Percentiles rank a stretch among this genome's conserved stretches.
phyloP scores from a whole-genome alignment of 2,888 invertebrate species.

The Tiliacea aurago region DNA sequence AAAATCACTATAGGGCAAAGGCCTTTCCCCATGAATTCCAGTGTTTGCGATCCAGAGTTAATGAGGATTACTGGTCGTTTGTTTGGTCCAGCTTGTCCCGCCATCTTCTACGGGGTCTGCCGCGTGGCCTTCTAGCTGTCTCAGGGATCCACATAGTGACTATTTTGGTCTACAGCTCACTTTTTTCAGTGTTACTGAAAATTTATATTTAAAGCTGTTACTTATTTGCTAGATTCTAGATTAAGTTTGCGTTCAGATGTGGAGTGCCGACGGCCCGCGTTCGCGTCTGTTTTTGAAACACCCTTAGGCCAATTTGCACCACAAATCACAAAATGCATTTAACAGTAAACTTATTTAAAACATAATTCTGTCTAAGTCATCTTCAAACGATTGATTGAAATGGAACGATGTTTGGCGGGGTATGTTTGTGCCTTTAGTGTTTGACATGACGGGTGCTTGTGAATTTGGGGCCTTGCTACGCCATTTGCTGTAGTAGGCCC shows the following conservation, averaged over 20 bases:
- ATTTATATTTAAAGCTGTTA: conserved; percentile 23
- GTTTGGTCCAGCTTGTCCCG: too few relatives aligned
- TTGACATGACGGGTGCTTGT: background rate
- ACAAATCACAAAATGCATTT: background rate
- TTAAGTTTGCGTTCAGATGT: conserved; percentile 15
- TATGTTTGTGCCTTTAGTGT: too few relatives aligned
- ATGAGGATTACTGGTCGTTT: too few relatives aligned
- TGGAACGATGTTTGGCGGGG: background rate
- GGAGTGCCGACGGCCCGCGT: too few relatives aligned
- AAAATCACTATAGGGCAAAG: too few relatives aligned
- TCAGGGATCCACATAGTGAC: too few relatives aligned
- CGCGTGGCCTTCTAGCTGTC: too few relatives aligned
- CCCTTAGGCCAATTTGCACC: background rate
- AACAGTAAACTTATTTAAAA: background rate
- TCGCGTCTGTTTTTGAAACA: background rate
- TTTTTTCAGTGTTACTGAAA: conserved; percentile 18
- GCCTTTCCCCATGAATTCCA: too few relatives aligned
- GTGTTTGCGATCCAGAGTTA: too few relatives aligned
- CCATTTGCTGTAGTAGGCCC: too few relatives aligned
- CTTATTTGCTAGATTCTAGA: conserved; percentile 29
- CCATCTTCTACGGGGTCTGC: too few relatives aligned
- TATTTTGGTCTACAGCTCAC: too few relatives aligned
- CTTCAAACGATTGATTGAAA: background rate
- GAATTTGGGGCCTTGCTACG: background rate
- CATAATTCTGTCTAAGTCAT: background rate